Percentiles rank a stretch among this genome's conserved stretches.
These are phyloP conservation scores for Pseudorhiza aurosa DNA, from an alignment of 30 jellyfish, hydroid and myxozoan species.

Conservation along the genomic window DNA sequence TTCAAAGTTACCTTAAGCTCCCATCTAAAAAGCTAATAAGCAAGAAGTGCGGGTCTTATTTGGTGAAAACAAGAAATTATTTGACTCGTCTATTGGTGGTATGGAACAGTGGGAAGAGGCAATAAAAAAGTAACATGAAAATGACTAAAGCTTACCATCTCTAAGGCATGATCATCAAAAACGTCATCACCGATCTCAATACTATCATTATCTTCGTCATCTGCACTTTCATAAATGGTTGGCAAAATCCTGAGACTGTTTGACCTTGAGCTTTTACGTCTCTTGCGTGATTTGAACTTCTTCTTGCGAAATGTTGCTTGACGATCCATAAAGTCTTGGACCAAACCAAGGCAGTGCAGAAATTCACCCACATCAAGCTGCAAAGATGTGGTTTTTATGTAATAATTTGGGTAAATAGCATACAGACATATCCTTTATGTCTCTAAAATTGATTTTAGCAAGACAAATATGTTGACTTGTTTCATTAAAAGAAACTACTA, in stretches of 20 bases:
- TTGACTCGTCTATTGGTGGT: too few species aligned
- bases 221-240: conserved; percentile 62
- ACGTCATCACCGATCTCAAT: conserved; percentile 52
- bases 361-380: conserved; percentile 56
- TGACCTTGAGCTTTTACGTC: conserved; percentile 57
- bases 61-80: too few species aligned
- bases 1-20: too few species aligned
- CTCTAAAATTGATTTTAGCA: too few species aligned
- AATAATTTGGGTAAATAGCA: not conserved
- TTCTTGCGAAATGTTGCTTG: conserved; percentile 43
- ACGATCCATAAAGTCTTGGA: conserved; percentile 73
- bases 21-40: too few species aligned
- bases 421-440: not conserved
- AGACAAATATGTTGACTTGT: too few species aligned
- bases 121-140: not conserved
- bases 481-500: too few species aligned
- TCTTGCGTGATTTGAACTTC: conserved; percentile 36
- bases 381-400: not conserved
- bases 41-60: too few species aligned
- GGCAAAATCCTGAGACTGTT: conserved; percentile 67
- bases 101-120: too few species aligned
- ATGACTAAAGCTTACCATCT: conserved; percentile 10
- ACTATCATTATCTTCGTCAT: conserved; percentile 32
- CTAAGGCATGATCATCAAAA: conserved; percentile 45
- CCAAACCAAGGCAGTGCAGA: conserved; percentile 77